Evolutionary conservation across 2,113 vertebrate genomes (phyloP).

Genomic region (Prunella fulvescens): DNA sequence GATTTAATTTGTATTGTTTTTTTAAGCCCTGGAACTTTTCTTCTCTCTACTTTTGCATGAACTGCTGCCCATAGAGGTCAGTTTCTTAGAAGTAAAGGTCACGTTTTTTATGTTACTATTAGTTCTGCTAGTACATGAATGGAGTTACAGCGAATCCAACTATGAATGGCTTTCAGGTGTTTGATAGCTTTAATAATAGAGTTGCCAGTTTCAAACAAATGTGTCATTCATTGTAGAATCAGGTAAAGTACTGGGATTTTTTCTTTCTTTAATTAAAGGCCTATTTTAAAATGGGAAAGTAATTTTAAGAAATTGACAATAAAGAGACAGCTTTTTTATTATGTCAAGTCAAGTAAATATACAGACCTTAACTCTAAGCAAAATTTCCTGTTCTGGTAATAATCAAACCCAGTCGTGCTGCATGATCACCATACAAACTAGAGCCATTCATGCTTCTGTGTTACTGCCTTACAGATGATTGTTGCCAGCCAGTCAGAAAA

Average conservation of each 20-base stretch:
- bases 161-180: background rate
- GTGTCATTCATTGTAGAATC: background rate
- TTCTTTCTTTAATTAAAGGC: background rate
- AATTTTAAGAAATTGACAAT: background rate
- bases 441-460: background rate
- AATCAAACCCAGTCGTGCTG: background rate
- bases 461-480: conserved; percentile 73
- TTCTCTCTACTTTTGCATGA: background rate
- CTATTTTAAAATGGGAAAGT: background rate
- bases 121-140: background rate
- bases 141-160: background rate
- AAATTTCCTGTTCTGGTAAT: background rate
- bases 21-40: background rate
- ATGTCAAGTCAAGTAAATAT: background rate
- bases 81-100: background rate
- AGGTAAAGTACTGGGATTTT: fast-evolving
- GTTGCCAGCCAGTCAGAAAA: conserved; percentile 77
- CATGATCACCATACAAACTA: background rate
- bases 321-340: background rate
- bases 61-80: background rate
- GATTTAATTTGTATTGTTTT: background rate
- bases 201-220: background rate
- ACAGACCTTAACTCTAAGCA: background rate
- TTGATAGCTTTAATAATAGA: background rate
- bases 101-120: background rate